Percentiles rank a stretch among this genome's conserved stretches.
phyloP scores from a whole-genome alignment of 1,140 invertebrate genomes.

The Drosophila virilis region DNA sequence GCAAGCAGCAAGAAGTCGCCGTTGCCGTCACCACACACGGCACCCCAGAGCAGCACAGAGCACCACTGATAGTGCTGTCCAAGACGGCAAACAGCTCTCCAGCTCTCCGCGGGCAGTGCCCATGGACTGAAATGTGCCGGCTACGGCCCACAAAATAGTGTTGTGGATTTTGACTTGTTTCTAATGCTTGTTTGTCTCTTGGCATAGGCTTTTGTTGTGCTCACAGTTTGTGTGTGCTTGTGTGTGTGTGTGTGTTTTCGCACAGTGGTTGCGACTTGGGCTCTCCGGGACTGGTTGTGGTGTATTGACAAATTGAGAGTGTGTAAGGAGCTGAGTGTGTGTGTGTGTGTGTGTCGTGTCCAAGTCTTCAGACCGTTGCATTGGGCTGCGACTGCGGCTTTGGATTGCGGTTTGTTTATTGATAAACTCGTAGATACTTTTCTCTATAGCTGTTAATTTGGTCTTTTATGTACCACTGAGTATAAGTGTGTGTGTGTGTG shows the following conservation, averaged over 20 bases:
- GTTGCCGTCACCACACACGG: constrained; percentile 15
- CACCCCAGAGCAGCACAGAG: constrained; percentile 4
- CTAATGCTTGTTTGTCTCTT: constrained; percentile 40
- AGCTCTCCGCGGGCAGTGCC: constrained; percentile 5
- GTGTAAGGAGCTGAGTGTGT: constrained; percentile 18
- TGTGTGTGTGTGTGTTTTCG: constrained; percentile 15
- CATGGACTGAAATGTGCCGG: constrained; percentile 38
- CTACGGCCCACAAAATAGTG: constrained; percentile 27
- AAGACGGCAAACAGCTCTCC: constrained; percentile 24
- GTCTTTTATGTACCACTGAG: constrained; percentile 58
- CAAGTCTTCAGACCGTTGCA: constrained; percentile 44
- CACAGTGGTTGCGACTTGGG: constrained; percentile 21
- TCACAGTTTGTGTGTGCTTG: constrained; percentile 14
- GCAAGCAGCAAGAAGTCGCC: constrained; percentile 24
- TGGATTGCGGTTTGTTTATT: constrained; percentile 68
- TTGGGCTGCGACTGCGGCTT: constrained; percentile 40
- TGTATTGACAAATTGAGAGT: constrained; percentile 45
- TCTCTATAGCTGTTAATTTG: constrained; percentile 72
- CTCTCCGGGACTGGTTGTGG: constrained; percentile 53
- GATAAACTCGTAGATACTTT: constrained; percentile 73
- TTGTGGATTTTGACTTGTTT: constrained; percentile 58
- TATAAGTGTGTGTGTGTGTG: constrained; percentile 24
- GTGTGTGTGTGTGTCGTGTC: constrained; percentile 24
- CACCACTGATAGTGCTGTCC: constrained; percentile 37
- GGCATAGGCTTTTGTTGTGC: constrained; percentile 30